Base-by-base conservation (phyloP, 2,113 vertebrate genomes). In the Leucosticte australis region DNA sequence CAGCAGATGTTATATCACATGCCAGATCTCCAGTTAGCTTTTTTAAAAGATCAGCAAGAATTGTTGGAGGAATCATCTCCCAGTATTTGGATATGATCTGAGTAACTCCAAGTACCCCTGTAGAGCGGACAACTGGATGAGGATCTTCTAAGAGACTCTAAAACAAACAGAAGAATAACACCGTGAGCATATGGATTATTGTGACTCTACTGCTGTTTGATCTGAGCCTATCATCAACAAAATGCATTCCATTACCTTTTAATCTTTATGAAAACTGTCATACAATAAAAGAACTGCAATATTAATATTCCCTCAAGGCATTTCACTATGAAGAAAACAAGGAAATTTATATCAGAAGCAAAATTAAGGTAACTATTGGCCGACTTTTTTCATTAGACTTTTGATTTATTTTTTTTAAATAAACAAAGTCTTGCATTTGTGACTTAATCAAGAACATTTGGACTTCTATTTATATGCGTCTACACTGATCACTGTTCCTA, bases 61-160 rank as follows among this genome's bases (percentile, higher is more conserved):
- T 95, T 5, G 95, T 55, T 3, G 98, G 91, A n/a, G 99, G 99
- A 86, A 99, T 98, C 95, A 99, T 98, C 92, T 99, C 99, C 99
- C 99, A 99, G 97, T 98, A 99, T 64, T 98, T 98, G 47, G 97
- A 98, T 67, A 98, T 96, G 93, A 99, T 98, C 94, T 98, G 99
- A 97, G 98, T 99, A 10, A 99, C 98, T 13, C 99, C 99, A 17
- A 99, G 97, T 3, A 98, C 96, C 17, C 99, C 99, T 15, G 97
- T 98, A 46, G 98, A 99, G 59, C 99, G 99, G 47, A 99, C 99
- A 41, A 98, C 71, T 3, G 99, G 99, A 50, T 99, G 98, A 92
- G 98, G 98, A 84, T 99, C 99, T 87, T 99, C 98, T 33, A 99
- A 98, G 37, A 99, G 98, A 68, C 19, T 96, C 99, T 99, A 86